A percentile compares a stretch with the other conserved stretches of the same genome.
phyloP scores from a whole-genome alignment of 2,113 vertebrate genomes.

The Sylvietta virens region DNA sequence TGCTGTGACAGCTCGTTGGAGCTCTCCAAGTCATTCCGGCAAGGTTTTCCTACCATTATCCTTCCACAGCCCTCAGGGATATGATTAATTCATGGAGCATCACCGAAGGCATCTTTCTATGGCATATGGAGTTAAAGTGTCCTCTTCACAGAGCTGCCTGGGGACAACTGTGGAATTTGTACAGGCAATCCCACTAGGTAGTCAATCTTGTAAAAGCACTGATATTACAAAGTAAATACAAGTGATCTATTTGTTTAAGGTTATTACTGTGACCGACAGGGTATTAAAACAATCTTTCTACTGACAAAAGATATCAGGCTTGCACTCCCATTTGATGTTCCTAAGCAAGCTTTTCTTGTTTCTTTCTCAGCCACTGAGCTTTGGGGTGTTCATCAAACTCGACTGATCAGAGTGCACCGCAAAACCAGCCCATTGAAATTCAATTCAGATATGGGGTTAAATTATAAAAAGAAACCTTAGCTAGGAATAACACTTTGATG shows the following conservation, averaged over 20 bases:
- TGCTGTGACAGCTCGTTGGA: slow-evolving; percentile 42
- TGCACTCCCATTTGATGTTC: slow-evolving; percentile 59
- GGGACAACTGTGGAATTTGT: slow-evolving; percentile 72
- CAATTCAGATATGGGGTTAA: slow-evolving; percentile 45
- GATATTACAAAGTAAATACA: slow-evolving; percentile 76
- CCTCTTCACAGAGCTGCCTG: slow-evolving; percentile 64
- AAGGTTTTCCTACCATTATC: slow-evolving; percentile 58
- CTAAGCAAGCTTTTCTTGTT: slow-evolving; percentile 32
- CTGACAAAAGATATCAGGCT: slow-evolving; percentile 58
- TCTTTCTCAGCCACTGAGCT: slow-evolving; percentile 40
- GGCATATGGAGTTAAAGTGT: slow-evolving; percentile 61
- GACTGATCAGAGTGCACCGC: not conserved
- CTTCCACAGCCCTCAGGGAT: slow-evolving; percentile 25
- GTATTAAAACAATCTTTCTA: slow-evolving; percentile 73
- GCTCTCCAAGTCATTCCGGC: slow-evolving; percentile 8
- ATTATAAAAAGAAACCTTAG: slow-evolving; percentile 54
- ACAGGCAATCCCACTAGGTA: slow-evolving; percentile 69
- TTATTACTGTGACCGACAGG: slow-evolving; percentile 70
- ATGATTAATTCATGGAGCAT: slow-evolving; percentile 69
- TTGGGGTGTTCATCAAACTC: slow-evolving; percentile 47
- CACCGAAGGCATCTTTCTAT: slow-evolving; percentile 62
- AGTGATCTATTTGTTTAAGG: slow-evolving; percentile 77
- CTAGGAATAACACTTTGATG: slow-evolving; percentile 62
- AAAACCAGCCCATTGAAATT: slow-evolving; percentile 59
- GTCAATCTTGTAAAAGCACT: slow-evolving; percentile 74